phyloP scores from a whole-genome alignment of 2,113 vertebrate genomes.

The Heliornis fulica region DNA sequence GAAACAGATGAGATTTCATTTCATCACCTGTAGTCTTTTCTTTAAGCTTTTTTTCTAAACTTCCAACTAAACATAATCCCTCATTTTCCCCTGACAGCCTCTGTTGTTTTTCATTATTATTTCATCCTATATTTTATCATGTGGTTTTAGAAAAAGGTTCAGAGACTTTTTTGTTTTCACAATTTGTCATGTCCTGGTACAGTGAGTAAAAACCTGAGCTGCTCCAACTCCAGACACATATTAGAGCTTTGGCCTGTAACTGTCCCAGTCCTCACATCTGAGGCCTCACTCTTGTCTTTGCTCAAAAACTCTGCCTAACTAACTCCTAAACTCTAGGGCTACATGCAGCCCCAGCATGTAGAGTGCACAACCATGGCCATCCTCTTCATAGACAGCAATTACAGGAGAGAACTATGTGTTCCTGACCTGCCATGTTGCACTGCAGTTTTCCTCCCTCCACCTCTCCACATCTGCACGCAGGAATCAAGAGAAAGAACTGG shows the following conservation, averaged over 20 bases:
- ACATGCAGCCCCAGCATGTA: neutral
- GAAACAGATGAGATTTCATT: neutral
- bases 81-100: neutral
- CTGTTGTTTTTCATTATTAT: neutral
- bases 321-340: neutral
- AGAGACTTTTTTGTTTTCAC: neutral
- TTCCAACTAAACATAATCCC: neutral
- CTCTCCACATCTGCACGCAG: fast-evolving
- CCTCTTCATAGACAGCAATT: neutral
- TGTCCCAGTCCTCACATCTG: neutral
- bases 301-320: neutral
- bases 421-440: neutral
- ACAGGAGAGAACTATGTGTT: neutral
- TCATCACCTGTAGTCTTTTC: neutral
- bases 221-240: fast-evolving
- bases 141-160: neutral
- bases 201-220: neutral
- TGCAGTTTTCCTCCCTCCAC: neutral
- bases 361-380: neutral
- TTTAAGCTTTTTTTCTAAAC: neutral
- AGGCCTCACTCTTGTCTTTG: neutral
- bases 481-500: neutral
- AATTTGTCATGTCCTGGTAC: neutral
- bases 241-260: neutral
- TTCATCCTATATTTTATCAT: neutral